Percentiles rank a stretch among this genome's conserved stretches.
phyloP scores from a whole-genome alignment of 53 echinoderm and acorn worm species.

The Temnopleurus reevesii region DNA sequence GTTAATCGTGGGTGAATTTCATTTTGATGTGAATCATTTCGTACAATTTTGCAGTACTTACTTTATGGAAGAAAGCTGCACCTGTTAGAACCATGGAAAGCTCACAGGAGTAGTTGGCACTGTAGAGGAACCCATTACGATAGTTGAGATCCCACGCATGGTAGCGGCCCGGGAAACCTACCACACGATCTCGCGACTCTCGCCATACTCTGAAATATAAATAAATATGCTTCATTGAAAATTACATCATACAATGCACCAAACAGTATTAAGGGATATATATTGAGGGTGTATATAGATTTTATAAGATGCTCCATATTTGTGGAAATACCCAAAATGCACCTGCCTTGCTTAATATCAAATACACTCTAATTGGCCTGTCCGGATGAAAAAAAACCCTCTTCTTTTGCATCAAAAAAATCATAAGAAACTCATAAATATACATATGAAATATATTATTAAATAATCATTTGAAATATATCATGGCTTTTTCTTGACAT shows the following conservation, averaged over 20 bases:
- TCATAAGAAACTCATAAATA: not conserved
- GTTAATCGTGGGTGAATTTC: not conserved
- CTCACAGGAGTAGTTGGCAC: slow-evolving; percentile 98
- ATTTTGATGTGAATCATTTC: too few relatives aligned
- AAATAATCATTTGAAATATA: not conserved
- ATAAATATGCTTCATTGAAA: too few relatives aligned
- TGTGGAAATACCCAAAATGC: too few relatives aligned
- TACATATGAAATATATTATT: not conserved
- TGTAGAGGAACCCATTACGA: slow-evolving; percentile 86
- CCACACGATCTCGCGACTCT: slow-evolving; percentile 87
- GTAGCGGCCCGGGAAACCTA: slow-evolving; percentile 96
- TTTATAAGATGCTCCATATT: too few relatives aligned
- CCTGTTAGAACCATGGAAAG: slow-evolving; percentile 98
- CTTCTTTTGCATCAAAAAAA: too few relatives aligned
- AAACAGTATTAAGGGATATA: too few relatives aligned
- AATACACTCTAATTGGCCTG: too few relatives aligned
- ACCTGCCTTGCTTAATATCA: too few relatives aligned
- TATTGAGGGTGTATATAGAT: too few relatives aligned
- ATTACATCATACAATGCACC: too few relatives aligned
- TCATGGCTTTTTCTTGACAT: not conserved
- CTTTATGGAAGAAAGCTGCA: slow-evolving; percentile 98
- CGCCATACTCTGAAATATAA: slow-evolving; percentile 97
- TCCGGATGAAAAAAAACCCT: too few relatives aligned
- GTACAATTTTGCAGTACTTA: slow-evolving; percentile 9
- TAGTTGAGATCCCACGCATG: slow-evolving; percentile 93